Conservation (phyloP, 2,797 vertebrate genomes). For the Adrianichthys oophorus region DNA sequence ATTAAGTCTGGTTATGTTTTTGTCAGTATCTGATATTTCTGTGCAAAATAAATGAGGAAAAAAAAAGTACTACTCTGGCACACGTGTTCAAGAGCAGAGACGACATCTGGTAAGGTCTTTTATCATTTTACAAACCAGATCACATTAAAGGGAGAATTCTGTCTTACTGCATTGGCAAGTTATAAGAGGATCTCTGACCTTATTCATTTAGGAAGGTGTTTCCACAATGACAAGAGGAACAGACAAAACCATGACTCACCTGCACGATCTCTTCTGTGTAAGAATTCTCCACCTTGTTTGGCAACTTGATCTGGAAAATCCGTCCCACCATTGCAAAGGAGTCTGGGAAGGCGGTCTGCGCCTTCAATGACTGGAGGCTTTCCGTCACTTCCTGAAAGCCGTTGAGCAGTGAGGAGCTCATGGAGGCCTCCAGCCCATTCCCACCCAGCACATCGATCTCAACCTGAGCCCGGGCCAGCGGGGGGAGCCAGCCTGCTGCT, state of each 20-base stretch:
- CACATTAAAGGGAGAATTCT: too few relatives aligned
- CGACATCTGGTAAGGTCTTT: too few relatives aligned
- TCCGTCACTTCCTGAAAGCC: conserved; percentile 78
- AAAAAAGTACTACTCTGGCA: too few relatives aligned
- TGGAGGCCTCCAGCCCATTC: conserved; percentile 90
- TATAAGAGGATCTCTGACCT: too few relatives aligned
- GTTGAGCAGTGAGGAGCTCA: conserved; percentile 85
- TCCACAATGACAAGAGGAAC: too few relatives aligned
- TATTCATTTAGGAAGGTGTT: too few relatives aligned
- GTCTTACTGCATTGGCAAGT: too few relatives aligned
- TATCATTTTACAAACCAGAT: too few relatives aligned
- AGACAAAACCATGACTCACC: conserved; percentile 73
- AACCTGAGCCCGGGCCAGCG: conserved; percentile 69
- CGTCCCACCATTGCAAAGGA: conserved; percentile 88
- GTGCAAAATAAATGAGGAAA: too few relatives aligned
- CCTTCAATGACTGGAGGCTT: conserved; percentile 2
- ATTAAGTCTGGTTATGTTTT: too few relatives aligned
- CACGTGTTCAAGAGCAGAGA: too few relatives aligned
- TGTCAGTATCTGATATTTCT: too few relatives aligned
- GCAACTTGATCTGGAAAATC: conserved; percentile 88
- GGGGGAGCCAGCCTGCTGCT: conserved; percentile 75
- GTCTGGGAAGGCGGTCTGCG: conserved; percentile 77
- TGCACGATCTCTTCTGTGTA: conserved; percentile 81
- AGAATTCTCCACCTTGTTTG: conserved; percentile 80
- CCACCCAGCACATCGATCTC: conserved; percentile 59